Percentiles rank a stretch among this genome's conserved stretches.
These are phyloP conservation scores for Ectemnius lituratus DNA, from an alignment of 2,888 invertebrate genomes.

Conservation along the genomic window DNA sequence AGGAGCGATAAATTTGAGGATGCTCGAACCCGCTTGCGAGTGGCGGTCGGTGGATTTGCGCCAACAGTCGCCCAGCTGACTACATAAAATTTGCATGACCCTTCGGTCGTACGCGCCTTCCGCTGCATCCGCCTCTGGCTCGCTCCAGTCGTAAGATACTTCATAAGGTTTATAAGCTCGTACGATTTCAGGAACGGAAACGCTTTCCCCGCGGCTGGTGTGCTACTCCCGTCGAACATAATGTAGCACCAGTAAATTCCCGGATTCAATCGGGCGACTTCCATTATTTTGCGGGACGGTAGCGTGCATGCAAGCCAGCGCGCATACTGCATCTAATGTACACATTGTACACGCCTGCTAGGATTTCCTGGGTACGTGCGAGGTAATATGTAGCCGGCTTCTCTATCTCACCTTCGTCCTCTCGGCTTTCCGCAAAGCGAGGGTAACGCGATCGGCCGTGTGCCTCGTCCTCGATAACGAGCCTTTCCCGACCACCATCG, in stretches of 20 bases:
- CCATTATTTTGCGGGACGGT: background rate
- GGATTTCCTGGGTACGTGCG: background rate
- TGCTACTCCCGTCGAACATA: background rate
- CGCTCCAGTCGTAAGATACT: slow-evolving; percentile 25
- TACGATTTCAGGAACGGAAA: slow-evolving; percentile 33
- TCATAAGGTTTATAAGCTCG: slow-evolving; percentile 26
- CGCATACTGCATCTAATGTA: background rate
- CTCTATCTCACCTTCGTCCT: slow-evolving; percentile 1
- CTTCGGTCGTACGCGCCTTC: slow-evolving; percentile 7
- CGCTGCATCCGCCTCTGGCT: slow-evolving; percentile 7
- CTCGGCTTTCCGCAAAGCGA: slow-evolving; percentile 1
- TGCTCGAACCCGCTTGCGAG: background rate
- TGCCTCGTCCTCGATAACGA: slow-evolving; percentile 7
- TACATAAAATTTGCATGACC: slow-evolving; percentile 39
- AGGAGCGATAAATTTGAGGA: background rate
- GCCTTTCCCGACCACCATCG: background rate
- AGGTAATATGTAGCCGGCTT: background rate
- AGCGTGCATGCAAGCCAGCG: slow-evolving; percentile 7
- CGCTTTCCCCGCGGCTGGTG: background rate
- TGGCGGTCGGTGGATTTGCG: slow-evolving; percentile 17
- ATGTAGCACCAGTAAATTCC: slow-evolving; percentile 11
- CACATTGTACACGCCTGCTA: background rate
- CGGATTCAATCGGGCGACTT: background rate
- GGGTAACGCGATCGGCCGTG: slow-evolving; percentile 7
- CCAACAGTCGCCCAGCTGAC: slow-evolving; percentile 6